Conservation (phyloP, 2,888 invertebrate species). For the Amblyjoppa proteus region DNA sequence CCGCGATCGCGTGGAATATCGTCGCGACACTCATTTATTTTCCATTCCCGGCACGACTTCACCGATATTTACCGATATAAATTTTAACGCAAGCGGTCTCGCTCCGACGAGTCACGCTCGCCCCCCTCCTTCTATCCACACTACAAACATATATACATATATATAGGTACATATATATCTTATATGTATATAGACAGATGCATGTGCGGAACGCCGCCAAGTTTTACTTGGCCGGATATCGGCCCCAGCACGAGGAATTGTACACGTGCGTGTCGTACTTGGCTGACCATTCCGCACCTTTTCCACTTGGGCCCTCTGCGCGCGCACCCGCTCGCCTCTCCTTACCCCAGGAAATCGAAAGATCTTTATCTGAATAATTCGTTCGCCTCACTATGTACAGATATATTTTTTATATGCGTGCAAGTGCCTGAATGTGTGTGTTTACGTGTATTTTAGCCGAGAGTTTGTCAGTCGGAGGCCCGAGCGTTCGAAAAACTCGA, state of each 20-base stretch:
- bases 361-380: constrained; percentile 48
- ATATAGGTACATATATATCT: background rate
- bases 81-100: constrained; percentile 38
- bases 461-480: constrained; percentile 30
- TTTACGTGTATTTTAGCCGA: background rate
- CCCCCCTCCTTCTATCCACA: constrained; percentile 5
- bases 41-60: constrained; percentile 48
- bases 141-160: no score
- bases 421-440: background rate
- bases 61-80: constrained; percentile 36
- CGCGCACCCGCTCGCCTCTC: constrained; percentile 11
- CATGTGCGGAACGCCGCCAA: background rate
- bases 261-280: constrained; percentile 28
- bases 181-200: background rate
- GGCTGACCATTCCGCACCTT: constrained; percentile 61
- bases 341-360: constrained; percentile 34
- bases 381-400: background rate
- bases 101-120: constrained; percentile 35
- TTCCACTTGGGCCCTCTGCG: constrained; percentile 56
- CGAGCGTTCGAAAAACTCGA: background rate
- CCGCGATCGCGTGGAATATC: constrained; percentile 18
- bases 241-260: constrained; percentile 22
- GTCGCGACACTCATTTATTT: constrained; percentile 51
- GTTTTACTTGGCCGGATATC: constrained; percentile 40
- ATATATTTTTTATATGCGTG: background rate